Conservation (phyloP, 2,113 vertebrate species). For the Amphilophus citrinellus region DNA sequence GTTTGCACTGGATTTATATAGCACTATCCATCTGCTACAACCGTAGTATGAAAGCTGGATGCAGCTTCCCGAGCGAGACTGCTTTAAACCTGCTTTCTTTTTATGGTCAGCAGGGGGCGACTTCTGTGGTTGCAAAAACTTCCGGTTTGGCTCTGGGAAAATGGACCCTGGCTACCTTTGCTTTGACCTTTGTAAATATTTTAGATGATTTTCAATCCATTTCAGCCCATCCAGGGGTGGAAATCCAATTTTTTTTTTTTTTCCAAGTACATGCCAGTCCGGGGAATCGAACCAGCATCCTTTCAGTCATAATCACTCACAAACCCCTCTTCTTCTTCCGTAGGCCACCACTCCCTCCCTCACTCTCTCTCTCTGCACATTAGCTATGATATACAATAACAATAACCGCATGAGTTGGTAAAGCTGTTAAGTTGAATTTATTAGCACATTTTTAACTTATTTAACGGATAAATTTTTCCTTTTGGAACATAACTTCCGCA, state of each 20-base stretch:
- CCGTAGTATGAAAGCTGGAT: neutral
- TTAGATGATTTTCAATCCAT: no score
- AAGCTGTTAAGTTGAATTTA: neutral
- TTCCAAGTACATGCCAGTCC: no score
- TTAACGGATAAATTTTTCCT: neutral
- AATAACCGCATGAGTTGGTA: neutral
- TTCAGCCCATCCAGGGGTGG: no score
- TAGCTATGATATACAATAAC: neutral
- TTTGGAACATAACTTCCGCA: neutral
- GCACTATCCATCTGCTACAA: neutral
- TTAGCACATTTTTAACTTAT: neutral
- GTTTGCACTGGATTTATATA: rapidly evolving
- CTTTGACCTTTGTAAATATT: neutral
- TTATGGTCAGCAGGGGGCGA: neutral
- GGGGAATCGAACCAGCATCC: no score
- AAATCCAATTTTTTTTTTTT: no score
- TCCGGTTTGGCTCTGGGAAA: neutral
- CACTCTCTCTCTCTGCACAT: no score
- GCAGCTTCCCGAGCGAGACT: neutral
- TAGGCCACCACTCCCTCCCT: no score
- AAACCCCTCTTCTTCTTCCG: no score
- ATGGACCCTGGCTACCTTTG: neutral
- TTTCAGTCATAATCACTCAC: no score
- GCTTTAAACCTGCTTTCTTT: neutral
- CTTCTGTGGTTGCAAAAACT: neutral